Conservation (phyloP, 2,113 vertebrate species). For the Plecotus auritus region DNA sequence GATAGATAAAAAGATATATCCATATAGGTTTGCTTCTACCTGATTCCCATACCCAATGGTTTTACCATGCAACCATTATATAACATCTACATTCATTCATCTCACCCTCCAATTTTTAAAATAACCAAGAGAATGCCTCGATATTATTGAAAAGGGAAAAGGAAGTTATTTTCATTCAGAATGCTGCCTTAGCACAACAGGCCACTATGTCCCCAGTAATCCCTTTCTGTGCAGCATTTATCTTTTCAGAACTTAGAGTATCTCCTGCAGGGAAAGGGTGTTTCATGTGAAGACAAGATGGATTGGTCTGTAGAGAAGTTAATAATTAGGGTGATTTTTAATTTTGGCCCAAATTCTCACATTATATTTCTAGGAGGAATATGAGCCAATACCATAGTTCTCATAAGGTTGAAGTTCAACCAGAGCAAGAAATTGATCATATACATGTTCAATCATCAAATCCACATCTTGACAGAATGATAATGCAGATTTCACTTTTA, state of each 20-base stretch:
- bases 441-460: slow-evolving; percentile 7
- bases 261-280: background rate
- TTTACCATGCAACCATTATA: background rate
- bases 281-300: background rate
- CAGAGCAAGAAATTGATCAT: slow-evolving; percentile 23
- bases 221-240: background rate
- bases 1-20: background rate
- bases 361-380: slow-evolving; percentile 5
- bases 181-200: background rate
- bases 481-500: slow-evolving; percentile 11
- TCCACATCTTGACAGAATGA: background rate
- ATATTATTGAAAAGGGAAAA: background rate
- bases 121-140: background rate
- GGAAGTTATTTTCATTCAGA: background rate
- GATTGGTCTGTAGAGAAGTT: background rate
- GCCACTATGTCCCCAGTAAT: background rate
- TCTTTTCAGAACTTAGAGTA: background rate
- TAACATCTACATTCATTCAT: background rate
- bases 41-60: background rate
- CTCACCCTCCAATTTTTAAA: background rate
- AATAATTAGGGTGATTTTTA: slow-evolving; percentile 25
- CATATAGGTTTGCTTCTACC: background rate
- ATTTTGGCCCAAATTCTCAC: background rate
- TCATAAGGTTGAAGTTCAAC: background rate
- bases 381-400: background rate